Base-by-base conservation (phyloP, 2,797 vertebrate genomes). In the Gymnothorax reevesii region DNA sequence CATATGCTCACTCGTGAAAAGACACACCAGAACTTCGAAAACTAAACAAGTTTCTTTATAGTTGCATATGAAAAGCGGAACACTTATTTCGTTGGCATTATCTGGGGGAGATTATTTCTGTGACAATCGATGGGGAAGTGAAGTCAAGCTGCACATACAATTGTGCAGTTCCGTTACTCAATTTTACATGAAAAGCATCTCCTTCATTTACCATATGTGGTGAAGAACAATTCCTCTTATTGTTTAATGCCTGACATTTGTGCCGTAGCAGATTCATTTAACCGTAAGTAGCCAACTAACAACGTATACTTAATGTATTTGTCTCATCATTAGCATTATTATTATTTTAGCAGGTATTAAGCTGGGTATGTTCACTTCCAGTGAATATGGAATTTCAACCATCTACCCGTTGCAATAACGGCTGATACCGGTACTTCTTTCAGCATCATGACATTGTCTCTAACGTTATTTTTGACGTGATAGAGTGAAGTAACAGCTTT, bases 81-180 rank as follows among this genome's bases (percentile, higher is more conserved):
- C 86, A 54, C 69, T 55, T 57, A 7, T 20, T 77, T 49, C 73
- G 73, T 77, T 52, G 15, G 22, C 20, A 54, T 80, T 91, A 92
- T 92, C 27, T 62, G 85, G 86, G 52, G 83, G 94, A 90, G 92
- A 42, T 20, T 33, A 52, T 91, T 91, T 90, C 12, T 59, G 7
- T 55, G 59, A 49, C 57, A 83, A 69, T 87, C 69, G 0, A 42
- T 57, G 66, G 71, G 80, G 82, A 55, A 86, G 6, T 64, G 82
- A 71, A 83, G 66, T 60, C 22, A 8, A 22, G 89, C 73, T 88
- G 84, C 88, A 57, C 90, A 87, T 82, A 52, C 71, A 33, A 49
- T 59, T 60, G 55, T 20, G 33, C 69, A 62, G 27, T 87, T 87
- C 86, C 86, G 86, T 60, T 83, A 83, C 66, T 52, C 83, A 83